Evolutionary conservation across 2,113 vertebrate genomes (phyloP), one percentile per base, ranked within the genome.

Genomic region (Heterotilapia buettikoferi): DNA sequence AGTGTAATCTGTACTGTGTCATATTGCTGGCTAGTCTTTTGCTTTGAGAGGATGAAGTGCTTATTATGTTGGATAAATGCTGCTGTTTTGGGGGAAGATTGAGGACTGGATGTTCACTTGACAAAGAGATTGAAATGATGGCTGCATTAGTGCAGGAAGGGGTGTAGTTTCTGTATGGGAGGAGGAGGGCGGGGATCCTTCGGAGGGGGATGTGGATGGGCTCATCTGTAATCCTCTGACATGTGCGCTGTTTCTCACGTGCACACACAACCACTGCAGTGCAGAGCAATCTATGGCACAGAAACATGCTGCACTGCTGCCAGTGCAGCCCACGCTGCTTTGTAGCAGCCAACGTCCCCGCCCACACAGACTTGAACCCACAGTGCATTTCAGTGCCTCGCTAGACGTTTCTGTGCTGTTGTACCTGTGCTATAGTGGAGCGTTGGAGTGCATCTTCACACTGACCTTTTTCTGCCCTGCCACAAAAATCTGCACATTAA

Each of bases 191-290:
- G 6, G 81, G 80, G 66, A 84, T 76, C 68, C 66, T 68, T 80
- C 31, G n/a, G 81, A 53, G 40, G 24, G 59, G 68, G 86, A 52
- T 84, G 57, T 43, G 47, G 88, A 80, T 19, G 82, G 80, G 80
- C 82, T 88, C 78, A 24, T 86, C 85, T 88, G 13, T 88, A 92
- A 91, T 93, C 92, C 66, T 78, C 87, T 66, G 80, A 88, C 93
- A 95, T 90, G 92, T 96, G 93, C 82, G 2, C 87, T 88, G 50
- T 43, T 81, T 82, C 86, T 96, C 93, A 94, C 90, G 79, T 94
- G 93, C 89, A 88, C 68, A 68, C 89, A 63, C 87, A 54, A 61
- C 88, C 80, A 85, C 90, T 91, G 82, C 90, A 89, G 82, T 90
- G 91, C 91, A 86, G 92, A 89, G 38, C 78, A 31, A 78, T 83